Evolutionary conservation across 2,113 vertebrate genomes (phyloP).

Genomic region (Festucalex cinctus): DNA sequence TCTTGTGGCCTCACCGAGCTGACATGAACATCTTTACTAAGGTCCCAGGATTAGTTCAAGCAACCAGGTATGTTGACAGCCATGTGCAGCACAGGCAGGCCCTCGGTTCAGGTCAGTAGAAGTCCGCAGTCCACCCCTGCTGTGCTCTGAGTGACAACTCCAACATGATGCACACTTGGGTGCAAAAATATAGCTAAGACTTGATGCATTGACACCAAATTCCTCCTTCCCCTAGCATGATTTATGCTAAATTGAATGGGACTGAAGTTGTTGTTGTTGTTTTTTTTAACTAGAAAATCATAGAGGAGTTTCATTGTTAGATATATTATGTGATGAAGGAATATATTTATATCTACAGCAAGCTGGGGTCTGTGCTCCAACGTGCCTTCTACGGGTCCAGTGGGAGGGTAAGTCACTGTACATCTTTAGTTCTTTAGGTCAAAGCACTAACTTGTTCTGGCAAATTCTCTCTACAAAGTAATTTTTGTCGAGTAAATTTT

Average conservation of each 20-base stretch:
- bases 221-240: background rate
- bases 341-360: constrained; percentile 59
- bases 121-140: background rate
- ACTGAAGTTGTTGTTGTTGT: no score
- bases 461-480: background rate
- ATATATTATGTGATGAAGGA: constrained; percentile 5
- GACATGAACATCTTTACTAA: constrained; percentile 79
- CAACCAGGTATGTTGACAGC: constrained; percentile 71
- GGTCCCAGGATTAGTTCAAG: constrained; percentile 72
- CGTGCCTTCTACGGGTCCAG: constrained; percentile 79
- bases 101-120: background rate
- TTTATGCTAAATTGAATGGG: background rate
- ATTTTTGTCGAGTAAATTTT: no score
- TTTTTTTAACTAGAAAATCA: background rate
- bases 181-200: background rate
- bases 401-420: constrained; percentile 61
- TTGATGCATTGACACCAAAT: background rate
- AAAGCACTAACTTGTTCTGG: background rate
- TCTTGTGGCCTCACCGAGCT: constrained; percentile 59
- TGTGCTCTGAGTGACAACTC: background rate
- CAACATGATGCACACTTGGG: background rate
- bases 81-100: constrained; percentile 1
- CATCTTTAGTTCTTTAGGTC: background rate
- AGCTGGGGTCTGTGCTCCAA: constrained; percentile 82
- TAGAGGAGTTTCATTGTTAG: background rate